Evolutionary conservation across 2,888 invertebrate species (phyloP), one percentile per base, ranked within the genome.

Genomic region (Dicycla oo): DNA sequence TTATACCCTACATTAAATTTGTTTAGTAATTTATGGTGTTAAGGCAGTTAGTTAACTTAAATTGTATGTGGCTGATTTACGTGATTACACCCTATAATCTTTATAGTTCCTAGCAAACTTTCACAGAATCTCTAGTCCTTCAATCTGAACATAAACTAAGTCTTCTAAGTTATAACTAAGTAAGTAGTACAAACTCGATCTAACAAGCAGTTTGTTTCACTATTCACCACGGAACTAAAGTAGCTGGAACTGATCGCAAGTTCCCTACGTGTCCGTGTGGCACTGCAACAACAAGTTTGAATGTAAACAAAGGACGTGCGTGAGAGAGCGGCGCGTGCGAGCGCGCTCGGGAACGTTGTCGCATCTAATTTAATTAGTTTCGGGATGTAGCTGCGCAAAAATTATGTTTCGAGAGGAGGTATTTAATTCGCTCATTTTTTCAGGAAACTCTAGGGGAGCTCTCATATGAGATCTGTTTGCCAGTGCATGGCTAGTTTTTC

Each of bases 231-330:
- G 15, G 60, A 68, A 47, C 34, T 49, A 53, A 38, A 56, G 26
- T 56, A n/a, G 18, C 56, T 77, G 51, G 20, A 67, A 49, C 51
- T 51, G 54, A 49, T 58, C 62, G 5, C 43, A 30, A 23, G 26
- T 38, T n/a, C 26, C 13, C n/a, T 43, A 51, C 62, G n/a, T 15
- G 34, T 8, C 47, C 7, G 38, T 3, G 7, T 11, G 11, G 26
- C 13, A 20, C 11, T 23, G 38, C 15, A n/a, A 70, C 64, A 54
- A 70, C 56, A 40, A 74, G 57, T 81, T 58, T n/a, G 5, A 34
- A 53, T 18, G 40, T 56, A 61, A 64, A 77, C 78, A 81, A 64
- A 53, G 61, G 67, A n/a, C 43, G 63, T 54, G 78, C 62, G 77
- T 73, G 73, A 5, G 43, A 51, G 57, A 6, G 30, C 0, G 43